These are phyloP conservation scores for Oreochromis tanganicae DNA, from an alignment of 2,113 vertebrate genomes.

Conservation along the genomic window DNA sequence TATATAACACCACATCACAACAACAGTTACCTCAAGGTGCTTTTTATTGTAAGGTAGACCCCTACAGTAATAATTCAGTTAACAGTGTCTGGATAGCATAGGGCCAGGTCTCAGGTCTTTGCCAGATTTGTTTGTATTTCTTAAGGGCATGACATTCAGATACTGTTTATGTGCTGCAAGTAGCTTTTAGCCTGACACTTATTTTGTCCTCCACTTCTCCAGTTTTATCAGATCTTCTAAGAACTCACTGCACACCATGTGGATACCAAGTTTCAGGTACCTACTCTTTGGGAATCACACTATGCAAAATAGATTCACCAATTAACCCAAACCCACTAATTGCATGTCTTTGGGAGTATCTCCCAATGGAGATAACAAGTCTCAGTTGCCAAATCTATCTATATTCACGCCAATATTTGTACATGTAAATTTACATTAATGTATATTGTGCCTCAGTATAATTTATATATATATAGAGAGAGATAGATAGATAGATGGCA, in stretches of 20 bases:
- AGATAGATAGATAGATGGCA: too few species aligned
- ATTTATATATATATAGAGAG: fast-evolving
- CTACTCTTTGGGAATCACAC: neutral
- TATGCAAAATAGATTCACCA: neutral
- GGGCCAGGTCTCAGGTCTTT: neutral
- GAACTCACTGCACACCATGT: neutral
- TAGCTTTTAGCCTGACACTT: too few species aligned
- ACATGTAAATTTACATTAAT: too few species aligned
- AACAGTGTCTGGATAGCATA: neutral
- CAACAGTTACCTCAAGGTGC: neutral
- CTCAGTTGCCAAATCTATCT: too few species aligned
- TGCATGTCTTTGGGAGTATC: too few species aligned
- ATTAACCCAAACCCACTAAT: neutral
- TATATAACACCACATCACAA: neutral
- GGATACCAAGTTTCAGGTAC: neutral
- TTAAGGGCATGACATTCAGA: neutral
- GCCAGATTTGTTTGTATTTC: neutral
- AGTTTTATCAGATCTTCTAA: neutral
- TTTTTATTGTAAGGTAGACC: neutral
- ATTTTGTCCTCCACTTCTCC: too few species aligned
- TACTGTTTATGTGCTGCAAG: neutral
- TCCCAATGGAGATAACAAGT: too few species aligned
- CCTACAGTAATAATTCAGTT: neutral
- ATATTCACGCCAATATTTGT: too few species aligned
- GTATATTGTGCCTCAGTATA: too few species aligned